These are phyloP conservation scores for Nycticorax nycticorax DNA, from an alignment of 2,113 vertebrate genomes.

Conservation along the genomic window DNA sequence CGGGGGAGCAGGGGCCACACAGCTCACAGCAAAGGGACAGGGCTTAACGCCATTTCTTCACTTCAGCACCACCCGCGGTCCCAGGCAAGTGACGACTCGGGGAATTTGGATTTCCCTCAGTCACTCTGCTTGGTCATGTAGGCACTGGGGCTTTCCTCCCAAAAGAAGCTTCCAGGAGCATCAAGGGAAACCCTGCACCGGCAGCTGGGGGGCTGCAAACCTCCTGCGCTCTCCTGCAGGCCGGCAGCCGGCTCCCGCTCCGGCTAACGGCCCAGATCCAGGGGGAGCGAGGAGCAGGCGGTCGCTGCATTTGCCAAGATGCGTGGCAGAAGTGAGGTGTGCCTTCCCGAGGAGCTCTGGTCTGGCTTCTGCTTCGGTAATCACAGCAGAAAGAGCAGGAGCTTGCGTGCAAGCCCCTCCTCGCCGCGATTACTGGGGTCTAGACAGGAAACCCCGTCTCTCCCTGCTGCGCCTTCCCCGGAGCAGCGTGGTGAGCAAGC, in stretches of 20 bases:
- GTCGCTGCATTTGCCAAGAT: background rate
- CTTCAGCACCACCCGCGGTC: background rate
- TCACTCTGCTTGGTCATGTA: background rate
- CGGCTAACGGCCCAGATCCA: fast-evolving
- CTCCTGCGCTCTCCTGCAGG: background rate
- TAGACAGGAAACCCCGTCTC: conserved; percentile 27
- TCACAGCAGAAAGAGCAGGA: background rate
- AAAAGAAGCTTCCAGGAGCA: background rate
- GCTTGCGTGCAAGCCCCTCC: background rate
- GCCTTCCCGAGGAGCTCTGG: background rate
- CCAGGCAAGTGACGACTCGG: background rate
- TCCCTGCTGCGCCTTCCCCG: background rate
- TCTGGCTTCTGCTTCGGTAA: background rate
- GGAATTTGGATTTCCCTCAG: background rate
- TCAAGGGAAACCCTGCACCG: background rate
- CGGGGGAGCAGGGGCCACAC: fast-evolving
- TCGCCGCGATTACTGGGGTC: background rate
- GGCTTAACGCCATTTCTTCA: background rate
- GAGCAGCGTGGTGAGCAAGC: background rate
- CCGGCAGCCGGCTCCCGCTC: background rate
- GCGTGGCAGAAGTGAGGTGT: background rate
- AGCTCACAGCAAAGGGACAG: background rate
- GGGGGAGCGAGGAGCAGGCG: background rate
- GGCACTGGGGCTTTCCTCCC: background rate
- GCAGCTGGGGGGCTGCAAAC: background rate